Conservation (phyloP, 2,888 invertebrate species). For the Cataglyphis rosenhaueri region DNA sequence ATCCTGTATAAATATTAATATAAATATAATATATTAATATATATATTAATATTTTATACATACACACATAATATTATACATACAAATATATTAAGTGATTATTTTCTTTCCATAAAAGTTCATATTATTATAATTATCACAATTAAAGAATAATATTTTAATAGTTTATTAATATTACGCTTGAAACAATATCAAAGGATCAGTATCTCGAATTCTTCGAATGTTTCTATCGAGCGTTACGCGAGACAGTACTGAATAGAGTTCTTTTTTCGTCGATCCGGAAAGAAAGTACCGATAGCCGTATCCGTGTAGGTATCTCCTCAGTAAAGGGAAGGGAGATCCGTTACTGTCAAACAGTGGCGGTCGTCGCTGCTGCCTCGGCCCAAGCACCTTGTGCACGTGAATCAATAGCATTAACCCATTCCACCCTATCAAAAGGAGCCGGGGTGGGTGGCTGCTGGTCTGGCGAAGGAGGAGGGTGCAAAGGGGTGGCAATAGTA, state of each 20-base stretch:
- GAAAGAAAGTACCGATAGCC: conserved; percentile 62
- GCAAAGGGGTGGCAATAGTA: conserved; percentile 83
- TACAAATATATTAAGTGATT: background rate
- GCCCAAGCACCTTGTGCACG: conserved; percentile 81
- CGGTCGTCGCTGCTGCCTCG: conserved; percentile 75
- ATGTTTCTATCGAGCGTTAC: conserved; percentile 15
- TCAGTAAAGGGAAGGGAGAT: conserved; percentile 73
- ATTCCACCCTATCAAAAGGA: conserved; percentile 84
- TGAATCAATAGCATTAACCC: conserved; percentile 86
- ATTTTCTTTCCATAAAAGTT: background rate
- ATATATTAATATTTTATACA: background rate
- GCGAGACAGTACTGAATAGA: conserved; percentile 6
- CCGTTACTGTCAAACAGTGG: conserved; percentile 85
- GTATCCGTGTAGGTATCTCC: conserved; percentile 60
- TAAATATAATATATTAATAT: background rate
- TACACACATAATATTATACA: too few species aligned
- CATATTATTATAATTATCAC: background rate
- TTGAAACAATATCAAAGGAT: background rate
- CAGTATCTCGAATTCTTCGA: background rate
- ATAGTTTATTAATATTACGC: background rate
- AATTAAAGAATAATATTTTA: too few species aligned
- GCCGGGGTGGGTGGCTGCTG: conserved; percentile 71
- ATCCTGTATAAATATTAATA: too few species aligned
- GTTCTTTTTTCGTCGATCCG: conserved; percentile 18
- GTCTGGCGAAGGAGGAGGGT: conserved; percentile 70